These are phyloP conservation scores for Orchesella flavescens DNA, from an alignment of 2,888 invertebrate genomes.

Conservation along the genomic window DNA sequence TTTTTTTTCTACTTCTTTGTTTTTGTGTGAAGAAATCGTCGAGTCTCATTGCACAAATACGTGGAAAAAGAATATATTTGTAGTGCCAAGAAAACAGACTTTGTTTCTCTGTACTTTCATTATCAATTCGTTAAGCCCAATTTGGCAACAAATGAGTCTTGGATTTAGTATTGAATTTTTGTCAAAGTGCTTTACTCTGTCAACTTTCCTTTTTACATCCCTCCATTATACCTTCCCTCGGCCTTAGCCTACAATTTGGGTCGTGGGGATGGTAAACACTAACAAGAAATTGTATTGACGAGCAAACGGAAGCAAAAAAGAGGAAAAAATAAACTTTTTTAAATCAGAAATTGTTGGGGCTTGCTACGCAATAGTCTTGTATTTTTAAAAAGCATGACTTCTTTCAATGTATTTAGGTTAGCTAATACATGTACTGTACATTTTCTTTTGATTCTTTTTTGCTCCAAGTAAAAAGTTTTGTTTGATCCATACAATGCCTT, in stretches of 20 bases:
- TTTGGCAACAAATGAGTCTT: conserved; percentile 68
- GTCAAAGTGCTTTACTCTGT: conserved; percentile 27
- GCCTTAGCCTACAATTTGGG: not conserved
- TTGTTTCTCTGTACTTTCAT: conserved; percentile 49
- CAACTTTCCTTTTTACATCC: not conserved
- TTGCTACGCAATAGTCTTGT: too few species aligned
- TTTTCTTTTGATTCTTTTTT: too few species aligned
- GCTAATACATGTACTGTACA: too few species aligned
- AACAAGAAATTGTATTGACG: conserved; percentile 2
- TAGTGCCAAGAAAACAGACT: not conserved
- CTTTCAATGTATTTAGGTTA: too few species aligned
- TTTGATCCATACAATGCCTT: too few species aligned
- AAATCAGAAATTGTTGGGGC: too few species aligned
- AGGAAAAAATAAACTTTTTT: conserved; percentile 1
- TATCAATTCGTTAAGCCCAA: conserved; percentile 67
- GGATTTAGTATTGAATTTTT: conserved; percentile 40
- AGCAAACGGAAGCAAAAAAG: not conserved
- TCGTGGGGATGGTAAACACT: not conserved
- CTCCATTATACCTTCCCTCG: not conserved
- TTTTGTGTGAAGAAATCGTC: too few species aligned
- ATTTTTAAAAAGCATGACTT: too few species aligned
- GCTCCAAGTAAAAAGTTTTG: too few species aligned
- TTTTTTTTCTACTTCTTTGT: not conserved
- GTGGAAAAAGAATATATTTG: conserved; percentile 3
- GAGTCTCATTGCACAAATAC: not conserved